phyloP scores from a whole-genome alignment of 2,113 vertebrate genomes.

The Lagopus leucura region DNA sequence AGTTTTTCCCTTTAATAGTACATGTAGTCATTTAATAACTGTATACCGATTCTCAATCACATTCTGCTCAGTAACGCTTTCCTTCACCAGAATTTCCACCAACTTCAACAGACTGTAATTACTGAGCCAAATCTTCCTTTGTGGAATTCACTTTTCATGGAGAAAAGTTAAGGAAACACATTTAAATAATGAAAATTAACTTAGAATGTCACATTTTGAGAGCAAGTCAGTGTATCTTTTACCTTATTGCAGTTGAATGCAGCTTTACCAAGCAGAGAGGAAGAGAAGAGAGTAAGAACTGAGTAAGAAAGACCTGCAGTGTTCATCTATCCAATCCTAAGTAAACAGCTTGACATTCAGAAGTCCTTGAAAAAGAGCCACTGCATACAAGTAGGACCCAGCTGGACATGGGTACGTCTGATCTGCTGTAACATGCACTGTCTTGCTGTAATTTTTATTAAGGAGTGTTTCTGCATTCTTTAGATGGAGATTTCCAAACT shows the following conservation, averaged over 20 bases:
- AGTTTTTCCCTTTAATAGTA: background rate
- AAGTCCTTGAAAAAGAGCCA: background rate
- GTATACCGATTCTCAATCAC: background rate
- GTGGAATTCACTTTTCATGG: background rate
- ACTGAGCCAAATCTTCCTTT: background rate
- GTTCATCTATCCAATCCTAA: background rate
- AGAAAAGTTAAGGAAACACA: background rate
- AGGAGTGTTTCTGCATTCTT: background rate
- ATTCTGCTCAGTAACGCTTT: background rate
- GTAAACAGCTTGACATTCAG: background rate
- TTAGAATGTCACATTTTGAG: background rate
- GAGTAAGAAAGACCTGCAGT: background rate
- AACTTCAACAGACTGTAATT: background rate
- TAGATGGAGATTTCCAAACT: background rate
- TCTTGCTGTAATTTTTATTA: background rate
- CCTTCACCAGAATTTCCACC: background rate
- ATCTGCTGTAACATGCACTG: background rate
- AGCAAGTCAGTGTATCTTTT: background rate
- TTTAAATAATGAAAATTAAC: background rate
- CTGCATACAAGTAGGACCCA: background rate
- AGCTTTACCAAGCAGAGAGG: background rate
- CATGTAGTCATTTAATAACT: background rate
- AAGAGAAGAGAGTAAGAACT: background rate
- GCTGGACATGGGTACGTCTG: background rate
- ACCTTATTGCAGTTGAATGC: background rate